Evolutionary conservation across 2,888 invertebrate genomes (phyloP), one percentile per base, ranked within the genome.

Genomic region (Parelbella ahira): DNA sequence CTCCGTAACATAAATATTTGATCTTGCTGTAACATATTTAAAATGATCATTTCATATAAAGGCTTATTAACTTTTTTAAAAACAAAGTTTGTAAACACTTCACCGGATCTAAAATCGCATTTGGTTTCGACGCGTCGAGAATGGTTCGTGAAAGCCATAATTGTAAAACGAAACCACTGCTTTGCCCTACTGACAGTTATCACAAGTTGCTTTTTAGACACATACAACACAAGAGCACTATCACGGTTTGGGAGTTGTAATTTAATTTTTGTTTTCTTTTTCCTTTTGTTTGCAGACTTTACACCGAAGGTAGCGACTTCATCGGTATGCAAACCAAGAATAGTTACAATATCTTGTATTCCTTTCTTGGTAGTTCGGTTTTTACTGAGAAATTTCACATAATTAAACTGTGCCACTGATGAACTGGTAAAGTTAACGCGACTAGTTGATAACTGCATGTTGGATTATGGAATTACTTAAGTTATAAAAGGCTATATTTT

Each of bases 391-490:
- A 84, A 76, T 45, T 79, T 73, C 3, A 80, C 73, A 51, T 87
- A 86, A 54, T 79, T 87, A 42, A 76, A 79, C 44, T 86, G 80
- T 2, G 81, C 68, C 19, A 81, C 68, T 2, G 84, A 75, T 1
- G 73, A 55, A 46, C 51, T 80, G 1, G 78, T 77, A 48, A 86
- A 84, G 57, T 83, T 77, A 3, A 86, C 76, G 24, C 86, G 75
- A 53, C 57, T 78, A 7, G 72, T 72, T 34, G 84, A 69, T 48
- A 81, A 51, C 49, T 82, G 86, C 86, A 86, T 86, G 48, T 61
- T 54, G 10, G 42, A 36, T 27, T 18, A 44, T 50, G 38, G 34
- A 36, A 36, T 36, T 12, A 27, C 4, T 12, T 13, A 15, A 39
- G 20, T 27, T 30, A 30, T 37, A 19, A 9, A 20, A 7, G 7